Conservation (phyloP, 2,797 vertebrate species). For the Petrocephalus sullivani region DNA sequence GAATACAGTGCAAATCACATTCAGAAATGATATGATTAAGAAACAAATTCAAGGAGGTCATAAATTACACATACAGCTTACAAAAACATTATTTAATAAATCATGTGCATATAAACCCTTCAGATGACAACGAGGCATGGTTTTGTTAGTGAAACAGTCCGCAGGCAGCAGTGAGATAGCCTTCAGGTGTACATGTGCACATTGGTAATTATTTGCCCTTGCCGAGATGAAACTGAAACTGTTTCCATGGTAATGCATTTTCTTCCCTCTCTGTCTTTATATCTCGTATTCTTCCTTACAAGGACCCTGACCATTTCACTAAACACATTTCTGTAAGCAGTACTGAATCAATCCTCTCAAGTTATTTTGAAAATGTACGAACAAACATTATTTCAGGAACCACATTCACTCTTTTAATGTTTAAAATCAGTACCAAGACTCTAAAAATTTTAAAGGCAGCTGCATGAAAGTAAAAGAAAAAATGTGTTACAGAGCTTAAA, state of each 20-base stretch:
- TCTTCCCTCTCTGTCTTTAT: slow-evolving; percentile 25
- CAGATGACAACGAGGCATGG: background rate
- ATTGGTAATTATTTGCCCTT: slow-evolving; percentile 82
- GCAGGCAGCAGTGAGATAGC: slow-evolving; percentile 69
- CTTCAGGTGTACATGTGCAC: slow-evolving; percentile 61
- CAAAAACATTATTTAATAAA: background rate
- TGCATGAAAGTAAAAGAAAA: background rate
- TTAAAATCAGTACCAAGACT: background rate
- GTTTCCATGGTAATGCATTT: slow-evolving; percentile 86
- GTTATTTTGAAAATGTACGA: background rate
- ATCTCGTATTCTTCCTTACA: slow-evolving; percentile 19
- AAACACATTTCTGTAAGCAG: slow-evolving; percentile 57
- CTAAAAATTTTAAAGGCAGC: background rate
- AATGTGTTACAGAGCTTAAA: background rate
- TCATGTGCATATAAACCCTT: background rate
- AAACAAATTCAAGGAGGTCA: background rate
- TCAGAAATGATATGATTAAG: background rate
- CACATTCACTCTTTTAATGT: background rate
- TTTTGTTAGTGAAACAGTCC: slow-evolving; percentile 50
- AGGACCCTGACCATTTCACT: slow-evolving; percentile 76
- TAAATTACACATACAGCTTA: background rate
- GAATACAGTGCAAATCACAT: background rate
- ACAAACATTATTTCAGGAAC: background rate
- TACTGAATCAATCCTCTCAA: background rate
- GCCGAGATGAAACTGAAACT: slow-evolving; percentile 76